These are phyloP conservation scores for Melipona quadrifasciata DNA, from an alignment of 1,140 invertebrate species.

Conservation along the genomic window DNA sequence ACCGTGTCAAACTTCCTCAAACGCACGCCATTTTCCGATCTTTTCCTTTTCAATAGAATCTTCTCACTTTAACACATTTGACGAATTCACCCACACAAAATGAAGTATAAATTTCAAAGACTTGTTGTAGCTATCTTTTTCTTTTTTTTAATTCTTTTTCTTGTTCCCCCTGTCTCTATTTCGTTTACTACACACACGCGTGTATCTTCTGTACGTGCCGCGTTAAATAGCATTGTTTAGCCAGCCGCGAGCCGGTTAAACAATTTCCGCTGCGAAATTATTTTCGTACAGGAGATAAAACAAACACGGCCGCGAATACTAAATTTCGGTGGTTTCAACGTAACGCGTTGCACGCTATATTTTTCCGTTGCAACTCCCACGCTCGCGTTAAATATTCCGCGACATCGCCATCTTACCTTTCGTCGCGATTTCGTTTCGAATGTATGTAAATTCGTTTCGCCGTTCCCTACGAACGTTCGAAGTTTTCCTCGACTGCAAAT, in stretches of 20 bases:
- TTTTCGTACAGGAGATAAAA: slow-evolving; percentile 13
- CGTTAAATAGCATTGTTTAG: not conserved
- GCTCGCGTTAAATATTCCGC: not conserved
- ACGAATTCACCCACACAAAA: too few species aligned
- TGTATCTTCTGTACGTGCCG: not conserved
- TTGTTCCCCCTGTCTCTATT: not conserved
- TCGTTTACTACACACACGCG: not conserved
- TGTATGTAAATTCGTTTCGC: not conserved
- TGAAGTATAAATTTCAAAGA: not conserved
- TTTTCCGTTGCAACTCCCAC: not conserved
- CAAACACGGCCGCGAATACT: not conserved
- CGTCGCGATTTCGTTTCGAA: not conserved
- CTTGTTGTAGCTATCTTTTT: not conserved
- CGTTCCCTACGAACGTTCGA: not conserved
- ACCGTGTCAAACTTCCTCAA: too few species aligned
- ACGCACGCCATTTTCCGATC: too few species aligned
- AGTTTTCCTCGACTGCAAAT: not conserved
- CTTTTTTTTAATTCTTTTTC: not conserved
- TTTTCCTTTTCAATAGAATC: too few species aligned
- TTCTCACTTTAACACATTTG: not conserved
- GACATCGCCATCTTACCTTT: not conserved
- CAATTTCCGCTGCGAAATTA: slow-evolving; percentile 2
- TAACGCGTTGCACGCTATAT: not conserved
- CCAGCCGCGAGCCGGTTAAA: not conserved
- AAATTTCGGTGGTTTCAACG: slow-evolving; percentile 18